Conservation (phyloP, 2,797 vertebrate genomes). For the Myotis daubentonii region DNA sequence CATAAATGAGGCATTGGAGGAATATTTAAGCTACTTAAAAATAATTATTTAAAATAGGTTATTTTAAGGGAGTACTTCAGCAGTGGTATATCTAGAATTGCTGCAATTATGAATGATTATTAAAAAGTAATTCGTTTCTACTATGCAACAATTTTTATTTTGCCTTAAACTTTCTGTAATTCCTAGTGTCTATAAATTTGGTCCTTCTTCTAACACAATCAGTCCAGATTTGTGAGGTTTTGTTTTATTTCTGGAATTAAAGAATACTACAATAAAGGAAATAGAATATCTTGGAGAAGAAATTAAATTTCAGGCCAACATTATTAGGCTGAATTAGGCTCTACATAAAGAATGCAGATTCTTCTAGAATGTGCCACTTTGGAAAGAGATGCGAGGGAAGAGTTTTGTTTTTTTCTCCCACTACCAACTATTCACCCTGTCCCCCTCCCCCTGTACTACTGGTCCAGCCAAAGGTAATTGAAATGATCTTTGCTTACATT, state of each 20-base stretch:
- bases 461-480: neutral
- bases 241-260: conserved; percentile 46
- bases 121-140: conserved; percentile 27
- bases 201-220: neutral
- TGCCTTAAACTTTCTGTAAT: conserved; percentile 34
- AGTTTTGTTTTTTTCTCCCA: neutral
- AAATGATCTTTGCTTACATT: neutral
- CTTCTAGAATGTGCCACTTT: neutral
- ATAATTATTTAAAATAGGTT: conserved; percentile 12
- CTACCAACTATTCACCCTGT: neutral
- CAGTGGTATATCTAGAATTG: neutral
- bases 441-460: neutral
- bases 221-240: conserved; percentile 16
- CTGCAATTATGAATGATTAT: conserved; percentile 27
- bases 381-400: neutral
- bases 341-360: neutral
- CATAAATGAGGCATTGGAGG: neutral
- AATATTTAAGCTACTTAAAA: conserved; percentile 43
- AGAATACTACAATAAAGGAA: conserved; percentile 42
- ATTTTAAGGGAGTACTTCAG: conserved; percentile 33
- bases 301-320: neutral
- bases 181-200: neutral
- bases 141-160: conserved; percentile 9
- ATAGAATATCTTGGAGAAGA: conserved; percentile 26
- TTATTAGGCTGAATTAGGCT: neutral